Percentiles rank a stretch among this genome's conserved stretches.
Conservation (phyloP, 2,888 invertebrate genomes). For the Melitaea athalia region DNA sequence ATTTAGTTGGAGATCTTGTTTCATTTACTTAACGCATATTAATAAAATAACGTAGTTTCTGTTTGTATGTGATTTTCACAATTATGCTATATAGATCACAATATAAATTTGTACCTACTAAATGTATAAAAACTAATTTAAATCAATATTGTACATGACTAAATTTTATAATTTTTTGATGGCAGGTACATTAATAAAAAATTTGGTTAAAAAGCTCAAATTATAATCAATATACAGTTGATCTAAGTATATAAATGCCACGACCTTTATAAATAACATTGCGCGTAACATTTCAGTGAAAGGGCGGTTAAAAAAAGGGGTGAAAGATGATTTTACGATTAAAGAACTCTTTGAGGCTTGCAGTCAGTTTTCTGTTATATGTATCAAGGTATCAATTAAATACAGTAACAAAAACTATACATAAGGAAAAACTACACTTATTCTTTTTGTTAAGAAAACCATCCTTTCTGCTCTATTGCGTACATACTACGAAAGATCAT, state of each 20-base stretch:
- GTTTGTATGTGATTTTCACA: no score
- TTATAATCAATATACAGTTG: not conserved
- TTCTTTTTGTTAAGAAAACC: no score
- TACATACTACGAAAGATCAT: no score
- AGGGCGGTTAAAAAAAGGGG: slow-evolving; percentile 27
- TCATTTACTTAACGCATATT: not conserved
- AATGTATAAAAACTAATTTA: no score
- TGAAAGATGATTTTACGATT: slow-evolving; percentile 14
- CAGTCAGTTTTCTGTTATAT: slow-evolving; percentile 7
- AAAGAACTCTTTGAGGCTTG: slow-evolving; percentile 5
- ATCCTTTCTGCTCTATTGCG: no score
- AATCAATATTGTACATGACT: not conserved
- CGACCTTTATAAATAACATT: slow-evolving; percentile 43
- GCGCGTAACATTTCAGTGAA: slow-evolving; percentile 31
- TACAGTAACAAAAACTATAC: no score
- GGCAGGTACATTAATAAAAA: not conserved
- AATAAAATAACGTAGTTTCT: no score
- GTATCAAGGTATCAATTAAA: slow-evolving; percentile 7
- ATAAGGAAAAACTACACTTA: no score
- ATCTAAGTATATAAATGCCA: slow-evolving; percentile 20
- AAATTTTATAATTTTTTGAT: not conserved
- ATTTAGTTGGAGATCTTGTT: not conserved
- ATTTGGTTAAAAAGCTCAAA: not conserved
- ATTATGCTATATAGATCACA: no score
- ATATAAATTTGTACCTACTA: no score